phyloP scores from a whole-genome alignment of 2,113 vertebrate genomes.

The Apistogramma diplotaenia region DNA sequence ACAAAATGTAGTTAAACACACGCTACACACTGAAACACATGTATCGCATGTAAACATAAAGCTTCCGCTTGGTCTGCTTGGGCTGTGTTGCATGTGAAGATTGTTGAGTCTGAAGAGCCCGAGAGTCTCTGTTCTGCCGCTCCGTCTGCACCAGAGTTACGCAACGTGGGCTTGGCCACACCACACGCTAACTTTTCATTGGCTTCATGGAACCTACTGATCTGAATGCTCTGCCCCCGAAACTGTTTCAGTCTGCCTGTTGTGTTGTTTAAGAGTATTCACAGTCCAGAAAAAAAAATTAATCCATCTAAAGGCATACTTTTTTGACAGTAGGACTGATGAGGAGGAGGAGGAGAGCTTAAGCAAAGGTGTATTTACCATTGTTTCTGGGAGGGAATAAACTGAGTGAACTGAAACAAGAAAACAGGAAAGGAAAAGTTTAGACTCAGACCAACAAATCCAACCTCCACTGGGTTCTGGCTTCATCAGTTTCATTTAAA shows the following conservation, averaged over 20 bases:
- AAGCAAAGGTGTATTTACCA: background rate
- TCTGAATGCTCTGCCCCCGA: constrained; percentile 49
- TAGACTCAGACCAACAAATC: constrained; percentile 41
- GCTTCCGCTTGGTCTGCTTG: background rate
- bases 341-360: background rate
- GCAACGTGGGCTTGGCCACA: constrained; percentile 40
- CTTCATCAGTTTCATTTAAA: constrained; percentile 7
- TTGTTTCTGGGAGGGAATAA: background rate
- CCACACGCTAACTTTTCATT: constrained; percentile 41
- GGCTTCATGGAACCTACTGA: constrained; percentile 15
- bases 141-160: constrained; percentile 61
- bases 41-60: background rate
- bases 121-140: constrained; percentile 47
- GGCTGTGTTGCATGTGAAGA: constrained; percentile 56
- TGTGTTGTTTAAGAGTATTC: background rate
- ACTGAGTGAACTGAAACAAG: constrained; percentile 4
- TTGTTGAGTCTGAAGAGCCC: constrained; percentile 56
- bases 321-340: background rate
- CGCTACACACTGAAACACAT: background rate
- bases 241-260: constrained; percentile 1
- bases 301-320: background rate
- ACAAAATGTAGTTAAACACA: background rate
- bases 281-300: background rate
- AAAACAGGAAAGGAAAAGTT: constrained; percentile 14
- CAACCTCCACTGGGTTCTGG: constrained; percentile 1